These are phyloP conservation scores for Marcusenius ussheri DNA, from an alignment of 2,113 vertebrate genomes.

Conservation along the genomic window DNA sequence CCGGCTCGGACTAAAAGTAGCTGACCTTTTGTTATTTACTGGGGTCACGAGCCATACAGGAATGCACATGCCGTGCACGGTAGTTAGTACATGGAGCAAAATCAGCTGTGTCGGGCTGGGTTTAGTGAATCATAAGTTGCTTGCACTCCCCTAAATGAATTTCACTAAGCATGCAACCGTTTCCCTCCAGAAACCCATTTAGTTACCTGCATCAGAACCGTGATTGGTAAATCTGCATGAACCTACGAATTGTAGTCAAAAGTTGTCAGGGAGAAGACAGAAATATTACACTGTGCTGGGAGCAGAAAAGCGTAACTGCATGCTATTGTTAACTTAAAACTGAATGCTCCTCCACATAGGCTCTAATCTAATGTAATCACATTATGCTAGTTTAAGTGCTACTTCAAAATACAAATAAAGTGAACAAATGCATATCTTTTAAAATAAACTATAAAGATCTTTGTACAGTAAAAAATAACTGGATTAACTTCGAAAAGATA, in stretches of 20 bases:
- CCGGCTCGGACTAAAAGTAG: neutral
- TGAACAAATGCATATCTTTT: neutral
- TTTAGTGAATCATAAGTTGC: neutral
- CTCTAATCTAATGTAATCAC: neutral
- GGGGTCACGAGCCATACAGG: neutral
- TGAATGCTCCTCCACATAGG: neutral
- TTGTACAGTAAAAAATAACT: neutral
- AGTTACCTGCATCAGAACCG: constrained; percentile 1
- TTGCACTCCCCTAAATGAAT: neutral
- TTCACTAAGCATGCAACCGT: neutral
- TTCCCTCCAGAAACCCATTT: neutral
- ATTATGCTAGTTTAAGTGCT: neutral
- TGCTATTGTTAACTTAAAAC: neutral
- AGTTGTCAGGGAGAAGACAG: neutral
- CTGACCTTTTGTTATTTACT: neutral
- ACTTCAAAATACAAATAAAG: neutral
- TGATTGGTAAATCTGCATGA: neutral
- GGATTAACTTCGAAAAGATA: neutral
- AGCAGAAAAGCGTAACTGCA: neutral
- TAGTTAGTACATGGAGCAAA: neutral
- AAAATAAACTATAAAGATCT: neutral
- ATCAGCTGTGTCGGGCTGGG: neutral
- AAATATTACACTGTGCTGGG: neutral
- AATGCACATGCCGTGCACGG: neutral
- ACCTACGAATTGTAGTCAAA: neutral